phyloP scores from a whole-genome alignment of 2,888 invertebrate species.

The Epistrophe grossulariae region DNA sequence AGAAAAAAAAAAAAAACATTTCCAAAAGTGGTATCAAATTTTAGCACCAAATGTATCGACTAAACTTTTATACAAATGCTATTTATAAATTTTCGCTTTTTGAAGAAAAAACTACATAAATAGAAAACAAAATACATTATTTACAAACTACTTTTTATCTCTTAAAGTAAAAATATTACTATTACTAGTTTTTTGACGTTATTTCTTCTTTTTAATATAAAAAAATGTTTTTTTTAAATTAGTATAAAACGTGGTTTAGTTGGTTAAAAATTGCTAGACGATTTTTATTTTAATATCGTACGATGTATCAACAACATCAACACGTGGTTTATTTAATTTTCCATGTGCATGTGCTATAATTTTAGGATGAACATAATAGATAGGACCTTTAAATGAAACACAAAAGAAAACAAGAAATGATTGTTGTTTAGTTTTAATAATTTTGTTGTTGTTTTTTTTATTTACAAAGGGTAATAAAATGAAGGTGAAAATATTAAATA shows the following conservation, averaged over 20 bases:
- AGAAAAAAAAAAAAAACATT: slow-evolving; percentile 20
- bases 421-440: slow-evolving; percentile 44
- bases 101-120: slow-evolving; percentile 11
- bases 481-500: neutral
- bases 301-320: slow-evolving; percentile 82
- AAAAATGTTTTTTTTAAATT: slow-evolving; percentile 41
- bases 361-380: slow-evolving; percentile 81
- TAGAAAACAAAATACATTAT: slow-evolving; percentile 1
- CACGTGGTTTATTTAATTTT: slow-evolving; percentile 80
- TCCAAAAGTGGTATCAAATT: slow-evolving; percentile 18
- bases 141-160: slow-evolving; percentile 27
- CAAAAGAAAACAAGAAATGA: slow-evolving; percentile 63
- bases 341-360: slow-evolving; percentile 82
- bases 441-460: slow-evolving; percentile 41
- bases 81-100: neutral
- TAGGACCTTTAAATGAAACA: slow-evolving; percentile 78
- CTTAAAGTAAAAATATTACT: slow-evolving; percentile 35
- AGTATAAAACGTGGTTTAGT: slow-evolving; percentile 48
- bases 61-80: slow-evolving; percentile 26
- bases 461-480: slow-evolving; percentile 25
- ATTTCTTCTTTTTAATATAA: slow-evolving; percentile 57
- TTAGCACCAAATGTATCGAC: slow-evolving; percentile 60
- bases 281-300: slow-evolving; percentile 84
- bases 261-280: slow-evolving; percentile 78
- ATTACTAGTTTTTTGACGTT: slow-evolving; percentile 19